Evolutionary conservation across 2,888 invertebrate species (phyloP).

Genomic region (Prosapia bicincta): DNA sequence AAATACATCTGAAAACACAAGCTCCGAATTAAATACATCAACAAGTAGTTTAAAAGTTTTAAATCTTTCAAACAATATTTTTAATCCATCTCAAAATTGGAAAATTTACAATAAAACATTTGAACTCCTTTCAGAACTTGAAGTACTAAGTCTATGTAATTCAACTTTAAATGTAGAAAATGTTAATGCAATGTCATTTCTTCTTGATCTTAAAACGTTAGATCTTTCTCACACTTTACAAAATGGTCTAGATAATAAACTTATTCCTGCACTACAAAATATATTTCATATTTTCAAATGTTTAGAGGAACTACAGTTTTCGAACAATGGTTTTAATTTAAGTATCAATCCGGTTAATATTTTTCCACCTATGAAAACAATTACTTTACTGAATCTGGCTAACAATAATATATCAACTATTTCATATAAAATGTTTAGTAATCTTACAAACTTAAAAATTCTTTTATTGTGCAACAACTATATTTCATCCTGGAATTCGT

Average conservation of each 20-base stretch:
- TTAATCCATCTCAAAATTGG: not conserved
- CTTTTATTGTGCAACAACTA: constrained; percentile 55
- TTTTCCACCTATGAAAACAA: not conserved
- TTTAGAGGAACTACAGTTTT: constrained; percentile 12
- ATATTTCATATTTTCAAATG: not conserved
- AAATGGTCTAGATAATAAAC: not conserved
- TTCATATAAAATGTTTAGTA: not conserved
- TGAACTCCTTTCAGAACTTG: not conserved
- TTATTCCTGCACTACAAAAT: not conserved
- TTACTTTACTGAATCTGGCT: constrained; percentile 4
- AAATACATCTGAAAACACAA: not conserved
- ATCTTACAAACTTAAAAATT: constrained; percentile 45
- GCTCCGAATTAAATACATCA: not conserved
- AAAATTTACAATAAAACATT: not conserved
- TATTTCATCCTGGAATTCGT: constrained; percentile 54
- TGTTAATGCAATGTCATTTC: not conserved
- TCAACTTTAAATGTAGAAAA: not conserved
- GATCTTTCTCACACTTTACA: not conserved
- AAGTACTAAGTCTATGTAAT: not conserved
- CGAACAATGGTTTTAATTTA: not conserved
- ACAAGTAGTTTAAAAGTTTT: not conserved
- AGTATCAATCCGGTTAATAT: not conserved
- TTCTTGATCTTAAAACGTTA: not conserved
- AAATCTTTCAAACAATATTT: not conserved
- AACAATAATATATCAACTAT: not conserved